phyloP scores from a whole-genome alignment of 1,140 invertebrate species.

The Drosophila setifemur region DNA sequence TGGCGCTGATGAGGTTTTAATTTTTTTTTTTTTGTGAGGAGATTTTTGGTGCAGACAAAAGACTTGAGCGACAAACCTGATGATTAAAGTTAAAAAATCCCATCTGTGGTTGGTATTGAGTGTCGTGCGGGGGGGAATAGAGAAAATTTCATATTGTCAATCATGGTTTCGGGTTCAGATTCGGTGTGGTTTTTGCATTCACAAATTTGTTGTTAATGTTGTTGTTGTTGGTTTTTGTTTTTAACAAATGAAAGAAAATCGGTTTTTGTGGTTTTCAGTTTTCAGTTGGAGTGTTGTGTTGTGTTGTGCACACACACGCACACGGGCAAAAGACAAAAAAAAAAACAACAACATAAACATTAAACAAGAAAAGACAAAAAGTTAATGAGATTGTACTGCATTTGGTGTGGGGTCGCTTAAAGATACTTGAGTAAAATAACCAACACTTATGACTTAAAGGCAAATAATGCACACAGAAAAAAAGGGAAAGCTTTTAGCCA shows the following conservation, averaged over 20 bases:
- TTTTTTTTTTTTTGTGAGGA: constrained; percentile 15
- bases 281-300: too few relatives aligned
- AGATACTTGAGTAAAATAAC: constrained; percentile 10
- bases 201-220: too few relatives aligned
- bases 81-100: constrained; percentile 82
- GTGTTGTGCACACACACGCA: constrained; percentile 36
- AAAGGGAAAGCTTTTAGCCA: constrained; percentile 44
- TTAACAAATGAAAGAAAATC: constrained; percentile 42
- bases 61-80: constrained; percentile 82
- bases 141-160: constrained; percentile 52
- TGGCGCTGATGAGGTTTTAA: constrained; percentile 55
- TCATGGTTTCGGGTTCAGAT: constrained; percentile 37
- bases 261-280: constrained; percentile 61
- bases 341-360: constrained; percentile 34
- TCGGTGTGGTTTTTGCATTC: constrained; percentile 24
- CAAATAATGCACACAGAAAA: constrained; percentile 36
- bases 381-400: constrained; percentile 62
- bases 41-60: constrained; percentile 73
- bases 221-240: constrained; percentile 15
- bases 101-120: constrained; percentile 68
- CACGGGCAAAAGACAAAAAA: constrained; percentile 20
- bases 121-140: constrained; percentile 33
- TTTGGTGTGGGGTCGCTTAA: background rate
- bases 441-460: constrained; percentile 17
- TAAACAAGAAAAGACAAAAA: constrained; percentile 48